Evolutionary conservation across 2,113 vertebrate species (phyloP).

Genomic region (Pedionomus torquatus): DNA sequence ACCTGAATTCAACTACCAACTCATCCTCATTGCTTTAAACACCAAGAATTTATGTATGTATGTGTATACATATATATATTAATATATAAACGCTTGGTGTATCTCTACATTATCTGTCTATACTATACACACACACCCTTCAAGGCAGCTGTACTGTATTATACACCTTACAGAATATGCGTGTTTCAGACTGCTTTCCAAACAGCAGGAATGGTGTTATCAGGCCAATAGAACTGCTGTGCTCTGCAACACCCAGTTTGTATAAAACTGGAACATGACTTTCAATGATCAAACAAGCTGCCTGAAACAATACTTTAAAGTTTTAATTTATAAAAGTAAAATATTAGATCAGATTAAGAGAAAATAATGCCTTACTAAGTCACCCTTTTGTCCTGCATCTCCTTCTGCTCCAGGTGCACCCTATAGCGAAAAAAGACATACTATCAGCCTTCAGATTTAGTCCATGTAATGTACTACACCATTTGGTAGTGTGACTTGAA

Average conservation of each 20-base stretch:
- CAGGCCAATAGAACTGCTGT: neutral
- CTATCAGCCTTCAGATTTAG: neutral
- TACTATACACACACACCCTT: rapidly evolving
- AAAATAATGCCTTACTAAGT: slow-evolving; percentile 79
- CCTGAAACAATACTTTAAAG: neutral
- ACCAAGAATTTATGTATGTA: neutral
- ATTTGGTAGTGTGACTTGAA: neutral
- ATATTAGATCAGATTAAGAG: neutral
- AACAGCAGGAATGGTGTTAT: neutral
- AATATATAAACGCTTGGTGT: neutral
- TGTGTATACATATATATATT: neutral
- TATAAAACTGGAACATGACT: neutral
- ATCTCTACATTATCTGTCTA: no score
- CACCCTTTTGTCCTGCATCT: slow-evolving; percentile 88
- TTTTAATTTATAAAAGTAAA: neutral
- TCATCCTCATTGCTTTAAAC: neutral
- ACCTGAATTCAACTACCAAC: neutral
- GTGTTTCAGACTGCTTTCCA: neutral
- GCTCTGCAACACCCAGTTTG: neutral
- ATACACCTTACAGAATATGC: rapidly evolving
- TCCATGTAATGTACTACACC: neutral
- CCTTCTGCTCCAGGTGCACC: slow-evolving; percentile 91
- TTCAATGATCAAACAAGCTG: neutral
- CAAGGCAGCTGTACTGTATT: neutral
- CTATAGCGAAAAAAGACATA: slow-evolving; percentile 68